Conservation (phyloP, 2,797 vertebrate genomes). For the Enteromius thamalakanensis region DNA sequence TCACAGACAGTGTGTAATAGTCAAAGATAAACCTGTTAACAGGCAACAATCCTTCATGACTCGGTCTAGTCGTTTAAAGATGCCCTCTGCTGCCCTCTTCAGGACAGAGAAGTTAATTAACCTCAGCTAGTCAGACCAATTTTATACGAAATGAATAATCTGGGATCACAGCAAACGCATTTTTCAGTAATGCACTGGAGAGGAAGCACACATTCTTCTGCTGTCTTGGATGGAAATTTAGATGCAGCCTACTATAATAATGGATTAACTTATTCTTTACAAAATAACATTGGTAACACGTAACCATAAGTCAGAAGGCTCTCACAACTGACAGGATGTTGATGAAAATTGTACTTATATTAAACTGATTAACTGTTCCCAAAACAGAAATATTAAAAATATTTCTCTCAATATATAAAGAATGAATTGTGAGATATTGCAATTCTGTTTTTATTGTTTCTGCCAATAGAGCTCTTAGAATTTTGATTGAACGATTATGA, state of each 20-base stretch:
- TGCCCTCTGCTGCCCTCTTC: conserved; percentile 48
- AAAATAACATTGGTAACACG: not conserved
- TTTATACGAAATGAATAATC: not conserved
- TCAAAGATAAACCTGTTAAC: conserved; percentile 24
- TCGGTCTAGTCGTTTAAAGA: not conserved
- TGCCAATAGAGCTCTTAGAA: not conserved
- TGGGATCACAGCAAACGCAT: conserved; percentile 1
- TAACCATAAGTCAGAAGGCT: no score
- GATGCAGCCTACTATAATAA: not conserved
- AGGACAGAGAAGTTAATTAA: not conserved
- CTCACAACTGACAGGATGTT: not conserved
- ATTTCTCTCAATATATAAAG: no score
- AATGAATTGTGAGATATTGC: no score
- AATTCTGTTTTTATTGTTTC: not conserved
- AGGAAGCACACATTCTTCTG: not conserved
- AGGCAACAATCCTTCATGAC: not conserved
- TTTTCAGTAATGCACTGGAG: not conserved
- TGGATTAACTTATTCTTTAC: not conserved
- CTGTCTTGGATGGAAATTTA: not conserved
- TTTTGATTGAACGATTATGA: not conserved
- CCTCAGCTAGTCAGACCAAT: not conserved
- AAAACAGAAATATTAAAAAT: no score
- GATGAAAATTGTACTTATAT: not conserved
- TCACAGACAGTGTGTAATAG: not conserved
- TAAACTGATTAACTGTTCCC: not conserved